These are phyloP conservation scores for Ptychochromis oligacanthus DNA, from an alignment of 2,113 vertebrate species.

Conservation along the genomic window DNA sequence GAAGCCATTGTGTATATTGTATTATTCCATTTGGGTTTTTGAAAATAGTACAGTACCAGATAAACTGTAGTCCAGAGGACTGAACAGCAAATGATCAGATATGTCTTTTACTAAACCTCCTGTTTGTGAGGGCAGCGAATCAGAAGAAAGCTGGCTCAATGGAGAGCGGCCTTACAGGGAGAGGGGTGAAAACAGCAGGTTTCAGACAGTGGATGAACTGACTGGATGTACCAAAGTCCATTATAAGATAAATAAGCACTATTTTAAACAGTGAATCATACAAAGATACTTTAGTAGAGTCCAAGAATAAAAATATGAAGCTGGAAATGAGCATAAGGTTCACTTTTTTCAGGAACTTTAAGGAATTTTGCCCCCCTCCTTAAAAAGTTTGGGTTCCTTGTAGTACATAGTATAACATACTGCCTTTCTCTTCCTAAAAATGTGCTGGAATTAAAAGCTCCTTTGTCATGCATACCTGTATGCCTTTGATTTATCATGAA, in stretches of 20 bases:
- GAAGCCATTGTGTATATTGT: neutral
- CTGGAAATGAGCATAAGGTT: neutral
- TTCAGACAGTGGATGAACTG: neutral
- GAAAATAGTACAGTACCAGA: neutral
- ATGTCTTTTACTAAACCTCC: neutral
- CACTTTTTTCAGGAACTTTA: neutral
- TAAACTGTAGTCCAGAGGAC: accelerated
- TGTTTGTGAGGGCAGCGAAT: neutral
- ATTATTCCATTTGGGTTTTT: neutral
- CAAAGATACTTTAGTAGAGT: neutral
- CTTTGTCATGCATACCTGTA: neutral
- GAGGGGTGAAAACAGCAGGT: neutral
- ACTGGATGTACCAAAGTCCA: neutral
- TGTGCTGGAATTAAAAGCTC: neutral
- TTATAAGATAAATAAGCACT: neutral
- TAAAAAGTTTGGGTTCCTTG: no score
- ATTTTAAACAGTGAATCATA: neutral
- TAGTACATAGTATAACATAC: neutral
- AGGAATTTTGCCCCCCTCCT: no score
- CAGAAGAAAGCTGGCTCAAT: neutral
- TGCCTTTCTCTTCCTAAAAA: neutral
- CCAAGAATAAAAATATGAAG: neutral
- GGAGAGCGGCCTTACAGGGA: neutral
- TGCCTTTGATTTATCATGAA: neutral
- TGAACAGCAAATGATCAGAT: neutral